Percentiles rank a stretch among this genome's conserved stretches.
These are phyloP conservation scores for Cervus canadensis DNA, from an alignment of 2,113 vertebrate genomes.

Conservation along the genomic window DNA sequence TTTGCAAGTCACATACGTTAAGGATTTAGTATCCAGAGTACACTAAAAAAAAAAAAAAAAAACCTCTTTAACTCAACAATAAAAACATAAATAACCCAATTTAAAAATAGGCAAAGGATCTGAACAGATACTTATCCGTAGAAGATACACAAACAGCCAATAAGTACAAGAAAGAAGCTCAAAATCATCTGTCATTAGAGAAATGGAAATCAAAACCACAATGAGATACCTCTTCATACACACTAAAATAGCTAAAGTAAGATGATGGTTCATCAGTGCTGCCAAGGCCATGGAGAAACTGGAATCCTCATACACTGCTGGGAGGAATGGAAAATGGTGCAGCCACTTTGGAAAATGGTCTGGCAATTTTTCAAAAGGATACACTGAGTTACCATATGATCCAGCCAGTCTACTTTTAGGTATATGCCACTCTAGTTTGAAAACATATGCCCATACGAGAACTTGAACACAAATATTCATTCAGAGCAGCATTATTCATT, in stretches of 20 bases:
- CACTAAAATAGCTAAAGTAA: neutral
- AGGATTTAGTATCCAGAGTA: neutral
- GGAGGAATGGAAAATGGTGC: neutral
- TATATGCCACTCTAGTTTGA: neutral
- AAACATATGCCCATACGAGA: neutral
- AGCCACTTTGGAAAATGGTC: neutral
- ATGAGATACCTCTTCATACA: neutral
- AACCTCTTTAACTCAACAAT: neutral
- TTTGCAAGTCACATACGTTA: neutral
- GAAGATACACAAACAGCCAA: neutral
- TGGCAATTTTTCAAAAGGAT: neutral
- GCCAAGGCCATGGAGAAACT: neutral
- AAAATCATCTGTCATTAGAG: neutral
- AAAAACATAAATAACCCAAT: neutral
- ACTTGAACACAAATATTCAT: neutral
- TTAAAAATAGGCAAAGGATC: neutral
- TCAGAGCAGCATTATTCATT: constrained; percentile 10
- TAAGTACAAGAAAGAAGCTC: neutral
- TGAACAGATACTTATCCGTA: neutral
- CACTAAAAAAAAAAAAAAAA: neutral
- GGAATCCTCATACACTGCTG: neutral
- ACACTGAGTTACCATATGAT: neutral
- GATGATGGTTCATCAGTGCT: neutral
- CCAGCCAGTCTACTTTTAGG: neutral
- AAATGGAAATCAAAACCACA: constrained; percentile 22